phyloP scores from a whole-genome alignment of 30 jellyfish, hydroid and myxozoan species.

The Hydra vulgaris region DNA sequence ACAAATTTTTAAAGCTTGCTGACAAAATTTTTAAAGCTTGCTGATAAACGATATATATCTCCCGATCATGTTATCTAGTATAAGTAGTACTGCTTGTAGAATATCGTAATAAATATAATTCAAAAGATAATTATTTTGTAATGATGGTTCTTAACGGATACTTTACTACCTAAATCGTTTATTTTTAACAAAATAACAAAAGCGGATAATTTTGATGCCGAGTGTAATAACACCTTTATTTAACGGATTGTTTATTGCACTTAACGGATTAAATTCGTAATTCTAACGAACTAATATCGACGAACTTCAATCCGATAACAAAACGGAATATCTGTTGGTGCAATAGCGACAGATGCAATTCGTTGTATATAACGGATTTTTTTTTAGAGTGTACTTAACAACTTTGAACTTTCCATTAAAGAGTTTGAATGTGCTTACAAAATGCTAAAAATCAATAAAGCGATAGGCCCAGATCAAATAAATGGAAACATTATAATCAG shows the following conservation, averaged over 20 bases:
- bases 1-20: neutral
- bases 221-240: neutral
- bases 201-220: neutral
- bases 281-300: neutral
- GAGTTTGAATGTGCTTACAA: too few species aligned
- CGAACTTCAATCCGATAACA: neutral
- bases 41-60: too few species aligned
- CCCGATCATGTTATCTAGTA: too few species aligned
- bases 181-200: neutral
- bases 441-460: too few species aligned
- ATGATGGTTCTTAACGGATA: neutral
- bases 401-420: too few species aligned
- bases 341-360: neutral
- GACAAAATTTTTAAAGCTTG: too few species aligned
- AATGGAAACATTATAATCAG: too few species aligned
- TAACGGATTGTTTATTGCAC: neutral
- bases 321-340: neutral
- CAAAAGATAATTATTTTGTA: too few species aligned
- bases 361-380: neutral
- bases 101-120: too few species aligned
- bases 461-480: too few species aligned
- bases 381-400: neutral
- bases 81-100: too few species aligned
- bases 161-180: neutral
- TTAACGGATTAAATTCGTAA: neutral